A percentile compares a stretch with the other conserved stretches of the same genome.
phyloP scores from a whole-genome alignment of 1,140 invertebrate genomes.

The Musca vetustissima region DNA sequence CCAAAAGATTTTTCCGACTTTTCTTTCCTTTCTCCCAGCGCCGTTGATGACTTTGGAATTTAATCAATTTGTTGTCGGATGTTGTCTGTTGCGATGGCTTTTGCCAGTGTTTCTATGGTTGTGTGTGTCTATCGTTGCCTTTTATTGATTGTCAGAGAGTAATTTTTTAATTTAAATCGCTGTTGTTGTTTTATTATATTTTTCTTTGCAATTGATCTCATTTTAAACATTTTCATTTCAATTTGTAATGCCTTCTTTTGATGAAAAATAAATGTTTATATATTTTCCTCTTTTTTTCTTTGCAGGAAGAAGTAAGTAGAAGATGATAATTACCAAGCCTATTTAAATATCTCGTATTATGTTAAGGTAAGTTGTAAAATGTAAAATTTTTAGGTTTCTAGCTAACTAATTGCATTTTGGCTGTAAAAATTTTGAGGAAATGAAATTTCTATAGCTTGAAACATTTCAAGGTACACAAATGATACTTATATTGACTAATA shows the following conservation, averaged over 20 bases:
- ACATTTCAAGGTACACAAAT: too few species aligned
- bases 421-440: too few species aligned
- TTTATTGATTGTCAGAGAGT: slow-evolving; percentile 48
- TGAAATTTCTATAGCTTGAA: too few species aligned
- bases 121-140: slow-evolving; percentile 29
- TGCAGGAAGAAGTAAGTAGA: slow-evolving; percentile 55
- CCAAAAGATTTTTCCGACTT: slow-evolving; percentile 1
- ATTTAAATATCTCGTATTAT: too few species aligned
- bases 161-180: slow-evolving; percentile 22
- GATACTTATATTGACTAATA: too few species aligned
- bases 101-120: not conserved
- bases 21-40: not conserved
- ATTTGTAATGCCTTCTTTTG: slow-evolving; percentile 35
- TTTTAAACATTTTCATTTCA: not conserved
- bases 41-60: slow-evolving; percentile 39
- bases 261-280: slow-evolving; percentile 44
- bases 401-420: too few species aligned
- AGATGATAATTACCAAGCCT: too few species aligned
- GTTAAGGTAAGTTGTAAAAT: too few species aligned
- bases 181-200: not conserved
- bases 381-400: too few species aligned
- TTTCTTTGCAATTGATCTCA: slow-evolving; percentile 23
- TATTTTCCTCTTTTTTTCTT: slow-evolving; percentile 38
- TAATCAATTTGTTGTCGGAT: slow-evolving; percentile 47
- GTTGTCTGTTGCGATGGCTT: not conserved